Base-by-base conservation (phyloP, 1,140 invertebrate species). In the Galleria mellonella region DNA sequence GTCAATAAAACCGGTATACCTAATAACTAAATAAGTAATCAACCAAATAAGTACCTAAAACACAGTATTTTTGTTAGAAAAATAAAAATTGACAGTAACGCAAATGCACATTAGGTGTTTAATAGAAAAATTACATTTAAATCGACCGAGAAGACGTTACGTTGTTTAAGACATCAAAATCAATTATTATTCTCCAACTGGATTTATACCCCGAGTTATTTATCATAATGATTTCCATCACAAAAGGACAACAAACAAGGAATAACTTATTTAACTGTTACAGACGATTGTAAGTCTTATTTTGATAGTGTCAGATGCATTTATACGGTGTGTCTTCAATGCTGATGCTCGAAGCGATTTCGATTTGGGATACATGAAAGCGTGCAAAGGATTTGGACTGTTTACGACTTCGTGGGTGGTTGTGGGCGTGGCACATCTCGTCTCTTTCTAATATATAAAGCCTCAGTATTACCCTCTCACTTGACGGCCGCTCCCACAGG, bases 321-420 rank as follows among this genome's bases (percentile, higher is more conserved):
- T 51, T 65, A 59, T 77, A 33, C 40, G 60, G 55, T 51, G 30
- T 17, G 39, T 51, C 43, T 40, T 42, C 17, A 23, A 38, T 46
- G 47, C 43, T 41, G 70, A 68, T 65, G 73, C 76, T 74, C 58
- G 69, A 47, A 83, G 72, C 77, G 75, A 78, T 82, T 84, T 82
- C 72, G 74, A 81, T 82, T 84, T 82, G 63, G 79, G 79, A 76
- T 81, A 84, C 75, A 81, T 82, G 81, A 73, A 77, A 79, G 72
- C 81, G 71, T 83, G 76, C 76, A 77, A 82, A 83, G 79, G 81
- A 79, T 82, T 82, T 81, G 64, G 76, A 76, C 74, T 79, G 75
- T 82, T 83, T 81, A 84, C 64, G 71, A 66, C 81, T 74, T 74
- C 81, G 78, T 84, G 81, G 77, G 81, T 84, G 81, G 81, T 68